Evolutionary conservation across 1,140 invertebrate species (phyloP).

Genomic region (Macrotrachela quadricornifera): DNA sequence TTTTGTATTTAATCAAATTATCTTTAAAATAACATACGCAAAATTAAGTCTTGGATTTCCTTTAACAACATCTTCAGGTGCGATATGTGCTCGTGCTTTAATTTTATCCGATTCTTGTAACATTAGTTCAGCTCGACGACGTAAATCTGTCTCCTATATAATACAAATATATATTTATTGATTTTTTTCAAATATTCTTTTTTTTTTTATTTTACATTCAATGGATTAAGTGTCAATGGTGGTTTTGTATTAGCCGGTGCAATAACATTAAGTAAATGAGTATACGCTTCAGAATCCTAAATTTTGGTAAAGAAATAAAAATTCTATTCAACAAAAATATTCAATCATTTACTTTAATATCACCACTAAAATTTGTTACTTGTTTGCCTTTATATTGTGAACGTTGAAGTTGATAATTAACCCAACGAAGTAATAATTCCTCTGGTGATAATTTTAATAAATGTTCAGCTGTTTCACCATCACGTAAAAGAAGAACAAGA

Average conservation of each 20-base stretch:
- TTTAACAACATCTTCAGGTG: slow-evolving; percentile 73
- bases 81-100: slow-evolving; percentile 77
- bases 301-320: no score
- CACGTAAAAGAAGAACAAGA: slow-evolving; percentile 57
- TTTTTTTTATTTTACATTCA: slow-evolving; percentile 31
- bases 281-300: slow-evolving; percentile 70
- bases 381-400: slow-evolving; percentile 37
- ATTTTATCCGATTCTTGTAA: slow-evolving; percentile 83
- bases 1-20: no score
- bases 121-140: slow-evolving; percentile 66
- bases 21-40: slow-evolving; percentile 32
- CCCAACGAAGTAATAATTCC: slow-evolving; percentile 84
- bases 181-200: slow-evolving; percentile 2
- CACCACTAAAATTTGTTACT: slow-evolving; percentile 77
- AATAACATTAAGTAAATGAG: slow-evolving; percentile 76
- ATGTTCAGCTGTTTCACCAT: slow-evolving; percentile 78
- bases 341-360: slow-evolving; percentile 42
- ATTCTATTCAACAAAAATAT: no score
- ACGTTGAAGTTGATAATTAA: slow-evolving; percentile 80
- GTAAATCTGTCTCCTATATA: background rate
- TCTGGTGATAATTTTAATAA: slow-evolving; percentile 86
- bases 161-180: no score
- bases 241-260: slow-evolving; percentile 53
- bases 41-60: slow-evolving; percentile 93
- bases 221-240: slow-evolving; percentile 54